Conservation (phyloP, 2,888 invertebrate genomes). For the Agapostemon virescens region DNA sequence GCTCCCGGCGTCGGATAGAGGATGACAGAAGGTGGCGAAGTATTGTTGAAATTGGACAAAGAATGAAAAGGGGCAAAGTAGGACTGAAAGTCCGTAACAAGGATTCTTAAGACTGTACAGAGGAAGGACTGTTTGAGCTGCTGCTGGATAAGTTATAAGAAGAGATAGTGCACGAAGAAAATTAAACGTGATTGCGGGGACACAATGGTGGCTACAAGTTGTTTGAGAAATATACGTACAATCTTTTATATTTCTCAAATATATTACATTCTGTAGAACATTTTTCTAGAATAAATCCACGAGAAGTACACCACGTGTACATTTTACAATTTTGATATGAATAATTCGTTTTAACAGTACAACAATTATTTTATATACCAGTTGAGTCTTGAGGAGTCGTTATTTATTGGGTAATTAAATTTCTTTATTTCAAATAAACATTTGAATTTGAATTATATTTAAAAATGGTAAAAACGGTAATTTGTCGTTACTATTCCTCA, state of each 20-base stretch:
- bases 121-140: conserved; percentile 18
- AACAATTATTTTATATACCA: too few relatives aligned
- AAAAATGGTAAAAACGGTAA: too few relatives aligned
- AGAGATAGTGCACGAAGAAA: not conserved
- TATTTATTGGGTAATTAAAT: too few relatives aligned
- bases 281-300: not conserved
- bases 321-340: too few relatives aligned
- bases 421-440: too few relatives aligned
- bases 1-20: conserved; percentile 6
- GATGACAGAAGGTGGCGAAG: conserved; percentile 24
- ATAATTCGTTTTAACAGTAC: not conserved
- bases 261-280: not conserved
- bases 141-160: conserved; percentile 30
- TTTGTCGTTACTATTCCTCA: too few relatives aligned
- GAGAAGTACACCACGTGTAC: not conserved
- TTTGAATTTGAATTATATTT: too few relatives aligned
- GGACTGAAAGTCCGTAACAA: conserved; percentile 30
- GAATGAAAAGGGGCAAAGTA: conserved; percentile 9
- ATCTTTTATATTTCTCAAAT: not conserved
- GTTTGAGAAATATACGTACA: not conserved
- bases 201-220: not conserved
- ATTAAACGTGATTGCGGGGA: conserved; percentile 29
- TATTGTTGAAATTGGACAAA: conserved; percentile 37
- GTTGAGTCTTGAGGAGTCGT: too few relatives aligned
- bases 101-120: conserved; percentile 22